Evolutionary conservation across 2,113 vertebrate genomes (phyloP).

Genomic region (Erythrolamprus reginae): DNA sequence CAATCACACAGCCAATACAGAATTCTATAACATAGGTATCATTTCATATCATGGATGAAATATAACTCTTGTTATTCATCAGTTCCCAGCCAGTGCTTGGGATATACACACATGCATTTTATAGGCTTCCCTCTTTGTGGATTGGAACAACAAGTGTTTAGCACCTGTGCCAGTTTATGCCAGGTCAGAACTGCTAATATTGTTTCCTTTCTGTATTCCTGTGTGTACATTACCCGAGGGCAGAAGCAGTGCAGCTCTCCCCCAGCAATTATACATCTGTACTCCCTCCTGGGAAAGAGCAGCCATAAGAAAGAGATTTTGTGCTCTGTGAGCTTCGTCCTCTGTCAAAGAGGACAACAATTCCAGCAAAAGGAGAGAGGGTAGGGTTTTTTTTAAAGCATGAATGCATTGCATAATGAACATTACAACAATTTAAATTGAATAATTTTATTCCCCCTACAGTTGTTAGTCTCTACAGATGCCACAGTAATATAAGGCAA

Average conservation of each 20-base stretch:
- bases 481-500: neutral
- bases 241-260: neutral
- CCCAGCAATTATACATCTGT: conserved; percentile 5
- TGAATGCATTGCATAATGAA: neutral
- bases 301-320: neutral
- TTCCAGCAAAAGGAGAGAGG: neutral
- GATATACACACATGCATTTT: neutral
- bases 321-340: neutral
- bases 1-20: no score
- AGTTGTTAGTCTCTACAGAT: neutral
- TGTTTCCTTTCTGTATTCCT: neutral
- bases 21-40: neutral
- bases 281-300: neutral
- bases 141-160: neutral
- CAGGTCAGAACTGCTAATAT: neutral
- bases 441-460: neutral
- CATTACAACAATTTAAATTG: neutral
- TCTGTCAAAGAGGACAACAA: neutral
- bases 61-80: neutral
- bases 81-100: neutral
- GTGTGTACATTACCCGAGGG: neutral
- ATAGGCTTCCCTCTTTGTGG: neutral
- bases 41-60: neutral
- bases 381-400: neutral
- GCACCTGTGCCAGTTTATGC: neutral